Conservation (phyloP, 2,113 vertebrate species). For the Kryptolebias marmoratus region DNA sequence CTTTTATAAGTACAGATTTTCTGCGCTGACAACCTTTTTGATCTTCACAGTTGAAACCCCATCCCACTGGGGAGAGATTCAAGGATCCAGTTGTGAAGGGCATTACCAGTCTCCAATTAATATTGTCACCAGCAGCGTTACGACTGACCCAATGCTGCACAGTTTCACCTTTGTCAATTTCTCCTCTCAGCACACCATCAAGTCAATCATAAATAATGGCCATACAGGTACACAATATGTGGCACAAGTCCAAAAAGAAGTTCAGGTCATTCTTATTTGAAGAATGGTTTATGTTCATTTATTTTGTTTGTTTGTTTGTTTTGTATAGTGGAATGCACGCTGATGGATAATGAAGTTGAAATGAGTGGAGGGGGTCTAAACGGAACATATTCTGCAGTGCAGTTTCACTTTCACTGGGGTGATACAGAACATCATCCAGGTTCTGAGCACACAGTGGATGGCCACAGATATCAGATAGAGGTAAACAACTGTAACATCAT, state of each 20-base stretch:
- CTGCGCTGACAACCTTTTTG: neutral
- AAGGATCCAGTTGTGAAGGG: conserved; percentile 30
- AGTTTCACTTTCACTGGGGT: conserved; percentile 83
- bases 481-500: conserved; percentile 39
- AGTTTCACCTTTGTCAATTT: conserved; percentile 62
- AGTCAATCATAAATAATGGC: conserved; percentile 36
- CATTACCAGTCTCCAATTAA: conserved; percentile 67
- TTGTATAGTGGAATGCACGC: conserved; percentile 47
- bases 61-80: conserved; percentile 36
- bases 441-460: conserved; percentile 77
- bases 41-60: conserved; percentile 26
- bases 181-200: conserved; percentile 27
- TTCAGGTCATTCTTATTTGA: neutral
- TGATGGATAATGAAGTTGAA: conserved; percentile 42
- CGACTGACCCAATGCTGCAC: conserved; percentile 9
- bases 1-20: too few relatives aligned
- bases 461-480: conserved; percentile 75
- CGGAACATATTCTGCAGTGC: conserved; percentile 50
- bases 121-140: conserved; percentile 31
- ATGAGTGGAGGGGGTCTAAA: conserved; percentile 73
- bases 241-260: neutral
- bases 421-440: conserved; percentile 40
- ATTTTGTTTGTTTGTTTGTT: neutral
- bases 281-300: neutral
- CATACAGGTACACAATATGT: conserved; percentile 62